Base-by-base conservation (phyloP, 64 coral and sea anemone species). In the Hydrozoanthus tunicans region DNA sequence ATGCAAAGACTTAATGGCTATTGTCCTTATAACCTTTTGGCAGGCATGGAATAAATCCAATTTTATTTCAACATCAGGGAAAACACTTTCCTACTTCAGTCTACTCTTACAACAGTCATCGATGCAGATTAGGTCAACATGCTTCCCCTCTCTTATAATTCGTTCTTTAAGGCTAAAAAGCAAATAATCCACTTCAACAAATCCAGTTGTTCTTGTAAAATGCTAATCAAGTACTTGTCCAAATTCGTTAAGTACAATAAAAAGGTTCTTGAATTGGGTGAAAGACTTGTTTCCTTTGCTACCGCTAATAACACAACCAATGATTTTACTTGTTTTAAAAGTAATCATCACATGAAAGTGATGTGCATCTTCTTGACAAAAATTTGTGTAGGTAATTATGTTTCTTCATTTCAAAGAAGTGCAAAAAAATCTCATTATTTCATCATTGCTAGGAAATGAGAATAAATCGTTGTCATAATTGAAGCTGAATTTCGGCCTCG, bases 1-100 rank as follows among this genome's bases (percentile, higher is more conserved):
- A 61, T 62, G 59, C n/a, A 11, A 15, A 2, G 10, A 81, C 9
- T 81, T 62, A 43, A 4, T 6, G 51, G 32, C 26, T 1, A 98
- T 59, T n/a, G 86, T 93, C 64, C 82, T 88, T 6, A 79, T 43
- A 15, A 94, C 65, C 74, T 77, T 64, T 69, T 89, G 58, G 13
- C 90, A 82, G 6, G 91, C 93, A 86, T 98, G 93, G 59, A 91
- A 94, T 13, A 94, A 25, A 62, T 93, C 91, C 15, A 91, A 65
- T 26, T 90, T 90, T 11, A 93, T n/a, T 53, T 84, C 73, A 0
- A 68, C 81, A 27, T 79, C 74, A 13, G 91, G 86, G 74, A 94
- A 94, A 6, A 98, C 75, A 68, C 32, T 67, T 62, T 94, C 55
- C 17, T 91, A 94, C 20, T 85, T 74, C 7, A 57, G 51, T 69